A percentile compares a stretch with the other conserved stretches of the same genome.
Evolutionary conservation across 2,888 invertebrate species (phyloP).

Genomic region (Cerastoderma edule): DNA sequence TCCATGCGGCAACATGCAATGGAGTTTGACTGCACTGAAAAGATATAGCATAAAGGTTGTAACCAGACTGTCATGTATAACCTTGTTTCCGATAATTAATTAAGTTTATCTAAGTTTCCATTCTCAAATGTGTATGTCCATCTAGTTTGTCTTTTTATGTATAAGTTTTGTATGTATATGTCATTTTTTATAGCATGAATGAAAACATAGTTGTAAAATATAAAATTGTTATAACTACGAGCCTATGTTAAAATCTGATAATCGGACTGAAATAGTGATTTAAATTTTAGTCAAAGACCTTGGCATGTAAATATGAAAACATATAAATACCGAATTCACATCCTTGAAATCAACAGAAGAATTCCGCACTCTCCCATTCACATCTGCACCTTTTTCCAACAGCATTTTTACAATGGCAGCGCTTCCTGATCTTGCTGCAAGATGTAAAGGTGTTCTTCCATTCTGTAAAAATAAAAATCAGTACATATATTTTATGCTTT

Average conservation of each 20-base stretch:
- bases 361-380: conserved; percentile 39
- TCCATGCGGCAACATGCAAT: conserved; percentile 70
- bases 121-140: too few relatives aligned
- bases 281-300: not conserved
- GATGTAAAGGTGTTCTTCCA: conserved; percentile 66
- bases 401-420: conserved; percentile 60
- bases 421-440: conserved; percentile 56
- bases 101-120: too few relatives aligned
- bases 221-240: not conserved
- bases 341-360: not conserved
- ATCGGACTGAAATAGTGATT: not conserved
- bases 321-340: not conserved
- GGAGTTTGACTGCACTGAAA: conserved; percentile 66
- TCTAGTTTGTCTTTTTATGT: too few relatives aligned
- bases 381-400: conserved; percentile 67
- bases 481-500: not conserved
- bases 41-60: not conserved
- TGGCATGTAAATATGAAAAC: not conserved
- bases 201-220: not conserved
- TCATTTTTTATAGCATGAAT: not conserved
- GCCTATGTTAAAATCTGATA: not conserved
- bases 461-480: not conserved
- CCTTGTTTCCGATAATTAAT: not conserved
- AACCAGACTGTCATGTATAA: not conserved
- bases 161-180: not conserved